phyloP scores from a whole-genome alignment of 2,888 invertebrate genomes.

The Campaea margaritaria region DNA sequence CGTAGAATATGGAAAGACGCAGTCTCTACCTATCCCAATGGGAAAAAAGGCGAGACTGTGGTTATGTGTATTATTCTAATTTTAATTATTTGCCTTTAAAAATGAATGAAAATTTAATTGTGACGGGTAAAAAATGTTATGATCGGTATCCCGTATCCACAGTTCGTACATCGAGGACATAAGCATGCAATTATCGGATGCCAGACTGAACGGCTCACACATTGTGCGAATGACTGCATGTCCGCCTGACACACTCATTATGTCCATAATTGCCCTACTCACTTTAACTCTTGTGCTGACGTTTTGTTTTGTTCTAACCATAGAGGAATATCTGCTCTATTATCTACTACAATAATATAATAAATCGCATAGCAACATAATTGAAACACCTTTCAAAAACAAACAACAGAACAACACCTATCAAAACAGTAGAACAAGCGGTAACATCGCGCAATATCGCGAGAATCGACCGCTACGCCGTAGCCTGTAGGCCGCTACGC shows the following conservation, averaged over 20 bases:
- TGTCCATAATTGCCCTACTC: constrained; percentile 11
- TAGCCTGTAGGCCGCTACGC: constrained; percentile 53
- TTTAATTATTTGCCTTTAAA: too few species aligned
- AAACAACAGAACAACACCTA: constrained; percentile 2
- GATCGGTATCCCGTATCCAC: constrained; percentile 2
- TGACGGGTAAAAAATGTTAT: too few species aligned
- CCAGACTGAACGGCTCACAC: constrained; percentile 33
- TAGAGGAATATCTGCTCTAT: too few species aligned
- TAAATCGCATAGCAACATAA: too few species aligned
- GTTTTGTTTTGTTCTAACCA: neutral
- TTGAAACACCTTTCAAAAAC: neutral
- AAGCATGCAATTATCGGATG: constrained; percentile 38
- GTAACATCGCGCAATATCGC: constrained; percentile 28
- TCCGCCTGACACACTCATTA: constrained; percentile 30
- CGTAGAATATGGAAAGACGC: too few species aligned
- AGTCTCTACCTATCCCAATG: too few species aligned
- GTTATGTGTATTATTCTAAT: too few species aligned
- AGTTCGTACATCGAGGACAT: constrained; percentile 12
- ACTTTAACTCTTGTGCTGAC: neutral
- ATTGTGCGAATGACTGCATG: constrained; percentile 31
- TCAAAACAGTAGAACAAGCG: constrained; percentile 36
- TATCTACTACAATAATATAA: too few species aligned
- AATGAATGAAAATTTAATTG: too few species aligned
- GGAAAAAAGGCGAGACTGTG: too few species aligned
- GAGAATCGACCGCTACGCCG: constrained; percentile 44